Base-by-base conservation (phyloP, 1,140 invertebrate species). In the Theocolax elegans region DNA sequence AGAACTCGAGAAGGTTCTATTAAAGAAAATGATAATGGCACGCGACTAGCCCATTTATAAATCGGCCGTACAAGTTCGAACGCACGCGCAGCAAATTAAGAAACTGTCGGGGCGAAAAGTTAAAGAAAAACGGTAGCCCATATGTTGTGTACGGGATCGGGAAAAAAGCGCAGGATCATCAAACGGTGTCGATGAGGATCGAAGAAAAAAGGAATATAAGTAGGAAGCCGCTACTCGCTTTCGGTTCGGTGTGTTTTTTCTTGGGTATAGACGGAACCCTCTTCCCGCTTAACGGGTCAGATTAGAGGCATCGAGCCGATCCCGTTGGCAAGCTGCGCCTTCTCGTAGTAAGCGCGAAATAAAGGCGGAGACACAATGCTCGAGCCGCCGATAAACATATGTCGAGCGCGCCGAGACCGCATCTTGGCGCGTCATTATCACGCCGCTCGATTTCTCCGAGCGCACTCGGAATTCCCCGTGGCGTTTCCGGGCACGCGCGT, bases 371-470 rank as follows among this genome's bases (percentile, higher is more conserved):
- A 15, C 17, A 17, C 1, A 48, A 48, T 3, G 40, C 56, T 13
- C 56, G 38, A 8, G 51, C 13, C 19, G 17, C 2, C 12, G 40
- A 25, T 48, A 58, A 80, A 80, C 81, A 83, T 82, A 83, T 83
- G 81, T 79, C 71, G 74, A 77, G 74, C 75, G 77, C 68, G 77
- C 40, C 59, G 44, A 48, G 64, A 27, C 44, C 73, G 80, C 80
- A 82, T 82, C 78, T 69, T 75, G 74, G 77, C 73, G 59, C 75
- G 77, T 79, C 76, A 85, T 85, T 84, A 85, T 81, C 77, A 75
- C 69, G 58, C 65, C 49, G 23, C 38, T 42, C 35, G 35, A 59
- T 59, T 59, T 42, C 56, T 56, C 19, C 48, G 42, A 67, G 25
- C 56, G 2, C 15, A 10, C 25, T 23, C 19, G 35, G 49, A 53